Conservation (phyloP, 2,113 vertebrate genomes). For the Aphyosemion australe region DNA sequence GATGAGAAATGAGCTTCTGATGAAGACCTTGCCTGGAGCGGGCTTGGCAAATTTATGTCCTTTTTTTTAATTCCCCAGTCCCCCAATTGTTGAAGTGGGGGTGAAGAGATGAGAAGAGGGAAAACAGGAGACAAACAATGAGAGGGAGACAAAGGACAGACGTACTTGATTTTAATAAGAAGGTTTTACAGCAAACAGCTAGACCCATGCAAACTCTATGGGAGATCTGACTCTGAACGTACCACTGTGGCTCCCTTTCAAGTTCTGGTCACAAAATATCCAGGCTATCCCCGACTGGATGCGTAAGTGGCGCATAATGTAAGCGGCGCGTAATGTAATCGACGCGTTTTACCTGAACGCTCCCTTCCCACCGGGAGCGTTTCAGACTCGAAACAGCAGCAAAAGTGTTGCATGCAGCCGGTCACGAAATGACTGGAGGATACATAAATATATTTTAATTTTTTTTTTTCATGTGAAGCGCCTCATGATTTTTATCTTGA, state of each 20-base stretch:
- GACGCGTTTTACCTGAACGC: too few species aligned
- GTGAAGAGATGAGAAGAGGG: conserved; percentile 22
- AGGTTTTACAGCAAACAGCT: conserved; percentile 71
- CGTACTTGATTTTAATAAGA: conserved; percentile 73
- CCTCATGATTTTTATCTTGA: too few species aligned
- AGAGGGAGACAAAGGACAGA: conserved; percentile 63
- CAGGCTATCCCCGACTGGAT: too few species aligned
- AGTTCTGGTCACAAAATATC: conserved; percentile 43
- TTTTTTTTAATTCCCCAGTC: conserved; percentile 39
- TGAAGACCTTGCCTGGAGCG: conserved; percentile 80
- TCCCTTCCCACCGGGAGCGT: too few species aligned
- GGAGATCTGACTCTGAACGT: conserved; percentile 59
- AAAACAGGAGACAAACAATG: conserved; percentile 28
- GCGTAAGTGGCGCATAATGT: too few species aligned
- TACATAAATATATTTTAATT: too few species aligned
- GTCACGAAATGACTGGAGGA: too few species aligned
- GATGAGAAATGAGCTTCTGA: conserved; percentile 73
- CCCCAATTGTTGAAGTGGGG: conserved; percentile 4
- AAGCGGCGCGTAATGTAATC: too few species aligned
- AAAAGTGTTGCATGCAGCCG: too few species aligned
- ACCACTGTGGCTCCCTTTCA: conserved; percentile 45
- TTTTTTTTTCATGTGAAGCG: too few species aligned
- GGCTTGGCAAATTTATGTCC: conserved; percentile 70
- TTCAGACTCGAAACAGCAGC: too few species aligned
- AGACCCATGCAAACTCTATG: conserved; percentile 53